Evolutionary conservation across 2,888 invertebrate genomes (phyloP).

Genomic region (Cyrtodaria siliqua): DNA sequence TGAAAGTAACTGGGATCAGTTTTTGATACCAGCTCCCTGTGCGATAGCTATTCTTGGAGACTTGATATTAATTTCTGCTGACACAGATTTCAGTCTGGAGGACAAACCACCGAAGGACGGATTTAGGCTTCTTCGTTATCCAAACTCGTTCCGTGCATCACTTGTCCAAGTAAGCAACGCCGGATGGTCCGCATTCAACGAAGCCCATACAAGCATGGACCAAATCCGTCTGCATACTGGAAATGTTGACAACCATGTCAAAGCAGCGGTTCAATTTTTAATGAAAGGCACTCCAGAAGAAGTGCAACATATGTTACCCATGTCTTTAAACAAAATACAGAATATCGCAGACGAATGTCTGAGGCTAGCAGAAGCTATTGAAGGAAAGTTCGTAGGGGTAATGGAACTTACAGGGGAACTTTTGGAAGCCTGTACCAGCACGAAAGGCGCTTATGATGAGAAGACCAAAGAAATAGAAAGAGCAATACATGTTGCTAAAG

Average conservation of each 20-base stretch:
- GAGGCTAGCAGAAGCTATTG: background rate
- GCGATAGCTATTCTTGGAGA: too few relatives aligned
- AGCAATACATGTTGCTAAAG: background rate
- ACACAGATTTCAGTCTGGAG: too few relatives aligned
- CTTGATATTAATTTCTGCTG: too few relatives aligned
- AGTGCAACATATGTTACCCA: conserved; percentile 1
- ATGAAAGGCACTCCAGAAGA: conserved; percentile 3
- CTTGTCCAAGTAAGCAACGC: background rate
- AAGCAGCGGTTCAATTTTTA: background rate
- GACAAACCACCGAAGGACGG: too few relatives aligned
- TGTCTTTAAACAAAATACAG: background rate
- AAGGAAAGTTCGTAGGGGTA: background rate
- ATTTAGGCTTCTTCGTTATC: too few relatives aligned
- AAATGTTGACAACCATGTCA: conserved; percentile 7
- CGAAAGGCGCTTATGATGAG: background rate
- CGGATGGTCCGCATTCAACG: conserved; percentile 1
- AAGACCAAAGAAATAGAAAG: conserved; percentile 1
- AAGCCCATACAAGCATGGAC: conserved; percentile 14
- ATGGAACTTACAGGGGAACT: conserved; percentile 3
- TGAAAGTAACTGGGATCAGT: conserved; percentile 8
- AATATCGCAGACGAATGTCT: conserved; percentile 5
- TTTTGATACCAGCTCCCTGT: background rate
- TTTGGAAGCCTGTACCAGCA: conserved; percentile 6
- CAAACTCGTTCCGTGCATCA: too few relatives aligned
- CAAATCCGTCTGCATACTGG: background rate